These are phyloP conservation scores for Tachycineta bicolor DNA, from an alignment of 2,113 vertebrate species.

Conservation along the genomic window DNA sequence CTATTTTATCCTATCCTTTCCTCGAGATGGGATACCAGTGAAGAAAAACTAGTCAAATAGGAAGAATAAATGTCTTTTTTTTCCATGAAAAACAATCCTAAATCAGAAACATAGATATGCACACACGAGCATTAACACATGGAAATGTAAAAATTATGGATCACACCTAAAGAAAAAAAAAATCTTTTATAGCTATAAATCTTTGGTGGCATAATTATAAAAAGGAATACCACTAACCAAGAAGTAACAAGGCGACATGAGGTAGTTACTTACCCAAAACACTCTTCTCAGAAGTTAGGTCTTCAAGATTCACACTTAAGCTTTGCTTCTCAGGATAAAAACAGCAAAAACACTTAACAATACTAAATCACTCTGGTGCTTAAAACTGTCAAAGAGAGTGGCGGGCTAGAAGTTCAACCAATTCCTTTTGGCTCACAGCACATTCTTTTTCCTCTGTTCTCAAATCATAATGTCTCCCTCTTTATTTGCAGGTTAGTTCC, in stretches of 20 bases:
- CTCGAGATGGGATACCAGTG: not conserved
- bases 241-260: not conserved
- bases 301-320: slow-evolving; percentile 14
- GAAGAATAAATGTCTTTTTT: not conserved
- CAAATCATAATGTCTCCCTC: not conserved
- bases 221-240: not conserved
- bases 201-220: not conserved
- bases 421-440: not conserved
- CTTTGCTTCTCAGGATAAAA: slow-evolving; percentile 38
- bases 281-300: not conserved
- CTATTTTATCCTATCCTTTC: not conserved
- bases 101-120: not conserved
- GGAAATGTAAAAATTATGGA: not conserved
- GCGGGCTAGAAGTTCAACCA: slow-evolving; percentile 1
- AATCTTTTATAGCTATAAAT: not conserved
- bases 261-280: not conserved
- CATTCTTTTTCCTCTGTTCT: not conserved
- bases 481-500: not conserved
- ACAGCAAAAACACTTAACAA: slow-evolving; percentile 17
- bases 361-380: slow-evolving; percentile 1
- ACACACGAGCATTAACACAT: not conserved
- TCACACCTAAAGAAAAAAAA: not conserved
- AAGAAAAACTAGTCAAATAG: not conserved
- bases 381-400: slow-evolving; percentile 22
- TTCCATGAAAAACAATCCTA: not conserved